Conservation (phyloP, 2,797 vertebrate species). For the Enteromius fasciolatus region DNA sequence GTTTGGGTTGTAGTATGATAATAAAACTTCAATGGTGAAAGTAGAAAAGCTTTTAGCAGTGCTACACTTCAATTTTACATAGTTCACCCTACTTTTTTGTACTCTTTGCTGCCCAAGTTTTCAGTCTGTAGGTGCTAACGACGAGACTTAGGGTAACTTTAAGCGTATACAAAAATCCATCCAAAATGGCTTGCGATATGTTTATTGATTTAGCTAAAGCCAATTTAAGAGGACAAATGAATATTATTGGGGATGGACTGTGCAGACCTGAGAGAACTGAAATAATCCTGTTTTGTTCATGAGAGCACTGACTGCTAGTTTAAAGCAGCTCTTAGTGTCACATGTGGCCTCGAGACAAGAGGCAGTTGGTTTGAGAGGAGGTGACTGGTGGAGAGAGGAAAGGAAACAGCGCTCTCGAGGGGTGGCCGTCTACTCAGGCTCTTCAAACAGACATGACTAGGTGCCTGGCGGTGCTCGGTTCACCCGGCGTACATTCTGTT, state of each 20-base stretch:
- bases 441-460: slow-evolving; percentile 25
- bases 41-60: not conserved
- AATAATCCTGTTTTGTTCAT: slow-evolving; percentile 77
- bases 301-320: slow-evolving; percentile 63
- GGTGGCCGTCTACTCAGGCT: slow-evolving; percentile 7
- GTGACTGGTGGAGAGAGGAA: not conserved
- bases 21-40: not conserved
- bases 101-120: not conserved
- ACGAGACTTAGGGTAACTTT: not conserved
- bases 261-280: slow-evolving; percentile 27
- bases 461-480: slow-evolving; percentile 46
- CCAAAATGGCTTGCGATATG: not conserved
- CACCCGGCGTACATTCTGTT: slow-evolving; percentile 43
- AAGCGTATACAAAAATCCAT: not conserved
- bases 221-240: not conserved
- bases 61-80: not conserved
- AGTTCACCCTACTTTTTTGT: not conserved
- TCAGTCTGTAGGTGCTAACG: not conserved
- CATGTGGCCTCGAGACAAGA: slow-evolving; percentile 26
- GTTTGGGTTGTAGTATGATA: not conserved
- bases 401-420: not conserved
- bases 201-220: not conserved
- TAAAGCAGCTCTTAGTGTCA: slow-evolving; percentile 24
- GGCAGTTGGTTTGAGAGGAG: not conserved
- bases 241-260: not conserved